Conservation (phyloP, 2,888 invertebrate species). For the Diarsia brunnea region DNA sequence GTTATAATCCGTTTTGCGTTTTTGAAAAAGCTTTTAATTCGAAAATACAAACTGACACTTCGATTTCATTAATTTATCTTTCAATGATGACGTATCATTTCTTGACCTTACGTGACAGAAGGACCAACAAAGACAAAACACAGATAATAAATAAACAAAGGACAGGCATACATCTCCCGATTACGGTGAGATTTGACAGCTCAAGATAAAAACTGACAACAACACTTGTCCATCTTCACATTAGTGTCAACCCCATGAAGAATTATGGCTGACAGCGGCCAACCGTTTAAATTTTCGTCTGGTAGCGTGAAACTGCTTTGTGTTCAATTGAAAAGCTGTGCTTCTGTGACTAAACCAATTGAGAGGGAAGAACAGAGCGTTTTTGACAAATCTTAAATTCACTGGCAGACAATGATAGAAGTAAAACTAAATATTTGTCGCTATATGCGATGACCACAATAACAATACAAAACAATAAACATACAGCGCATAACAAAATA, state of each 20-base stretch:
- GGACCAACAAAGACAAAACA: neutral
- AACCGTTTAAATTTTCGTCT: slow-evolving; percentile 15
- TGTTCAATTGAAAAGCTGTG: neutral
- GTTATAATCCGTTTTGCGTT: no score
- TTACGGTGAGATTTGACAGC: slow-evolving; percentile 23
- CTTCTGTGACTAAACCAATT: neutral
- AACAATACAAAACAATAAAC: no score
- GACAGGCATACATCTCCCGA: slow-evolving; percentile 33
- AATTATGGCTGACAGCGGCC: slow-evolving; percentile 10
- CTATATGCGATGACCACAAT: no score
- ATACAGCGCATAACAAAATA: no score
- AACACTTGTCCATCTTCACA: slow-evolving; percentile 14
- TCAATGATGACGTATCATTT: no score
- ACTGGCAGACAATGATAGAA: neutral
- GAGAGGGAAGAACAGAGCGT: neutral
- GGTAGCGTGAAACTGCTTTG: neutral
- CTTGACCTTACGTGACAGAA: slow-evolving; percentile 7
- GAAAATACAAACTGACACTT: no score
- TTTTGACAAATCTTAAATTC: neutral
- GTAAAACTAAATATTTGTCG: no score
- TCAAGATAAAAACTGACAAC: slow-evolving; percentile 30
- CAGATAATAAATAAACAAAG: slow-evolving; percentile 9
- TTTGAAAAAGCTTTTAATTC: no score
- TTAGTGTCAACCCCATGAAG: slow-evolving; percentile 38
- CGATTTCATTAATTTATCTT: no score